Percentiles rank a stretch among this genome's conserved stretches.
These are phyloP conservation scores for Calvadosia cruxmelitensis DNA, from an alignment of 30 jellyfish, hydroid and myxozoan species.

Conservation along the genomic window DNA sequence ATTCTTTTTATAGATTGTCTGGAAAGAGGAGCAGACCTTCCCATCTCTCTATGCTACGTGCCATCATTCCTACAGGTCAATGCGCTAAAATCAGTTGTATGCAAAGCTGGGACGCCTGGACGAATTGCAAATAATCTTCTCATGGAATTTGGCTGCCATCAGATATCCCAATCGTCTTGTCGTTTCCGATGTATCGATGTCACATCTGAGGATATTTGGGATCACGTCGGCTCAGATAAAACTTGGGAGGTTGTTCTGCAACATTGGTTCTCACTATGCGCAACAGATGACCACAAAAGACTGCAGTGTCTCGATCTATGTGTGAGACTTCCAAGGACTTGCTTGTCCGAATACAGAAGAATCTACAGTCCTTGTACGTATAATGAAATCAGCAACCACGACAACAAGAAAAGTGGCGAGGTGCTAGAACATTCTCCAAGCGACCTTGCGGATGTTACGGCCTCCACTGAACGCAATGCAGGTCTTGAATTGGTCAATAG, in stretches of 20 bases:
- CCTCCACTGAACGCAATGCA: too few relatives aligned
- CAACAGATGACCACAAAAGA: conserved; percentile 19
- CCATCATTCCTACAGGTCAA: conserved; percentile 41
- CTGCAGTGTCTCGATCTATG: neutral
- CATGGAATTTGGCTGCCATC: neutral
- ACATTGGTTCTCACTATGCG: conserved; percentile 68
- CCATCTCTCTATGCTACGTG: conserved; percentile 74
- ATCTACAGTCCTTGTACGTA: too few relatives aligned
- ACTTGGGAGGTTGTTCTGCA: conserved; percentile 74
- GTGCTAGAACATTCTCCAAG: too few relatives aligned
- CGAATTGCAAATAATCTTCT: neutral
- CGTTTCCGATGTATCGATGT: neutral
- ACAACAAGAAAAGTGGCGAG: too few relatives aligned
- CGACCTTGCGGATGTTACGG: too few relatives aligned
- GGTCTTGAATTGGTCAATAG: too few relatives aligned
- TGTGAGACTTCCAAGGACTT: neutral
- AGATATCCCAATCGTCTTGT: neutral
- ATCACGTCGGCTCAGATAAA: conserved; percentile 50
- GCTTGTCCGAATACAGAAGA: too few relatives aligned
- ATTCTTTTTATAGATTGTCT: conserved; percentile 45
- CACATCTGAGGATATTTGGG: conserved; percentile 35
- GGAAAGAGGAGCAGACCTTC: conserved; percentile 39
- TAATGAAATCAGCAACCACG: too few relatives aligned
- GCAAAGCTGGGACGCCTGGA: neutral
- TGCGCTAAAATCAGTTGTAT: conserved; percentile 1